Evolutionary conservation across 2,113 vertebrate genomes (phyloP).

Genomic region (Apodemus speciosus): DNA sequence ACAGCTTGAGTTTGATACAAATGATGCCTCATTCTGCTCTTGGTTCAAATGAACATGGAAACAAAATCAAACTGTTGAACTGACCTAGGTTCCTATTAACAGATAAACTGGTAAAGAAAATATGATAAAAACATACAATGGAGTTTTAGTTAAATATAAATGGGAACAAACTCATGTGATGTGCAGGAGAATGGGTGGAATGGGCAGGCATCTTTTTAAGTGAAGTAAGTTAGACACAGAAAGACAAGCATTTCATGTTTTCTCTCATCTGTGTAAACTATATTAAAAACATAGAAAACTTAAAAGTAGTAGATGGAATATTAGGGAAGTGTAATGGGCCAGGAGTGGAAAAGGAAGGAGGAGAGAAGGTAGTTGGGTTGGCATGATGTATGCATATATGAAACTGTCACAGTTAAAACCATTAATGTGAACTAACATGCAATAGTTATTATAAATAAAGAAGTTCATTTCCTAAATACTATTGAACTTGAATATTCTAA

Average conservation of each 20-base stretch:
- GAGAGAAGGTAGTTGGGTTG: neutral
- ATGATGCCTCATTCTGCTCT: constrained; percentile 52
- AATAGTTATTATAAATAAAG: neutral
- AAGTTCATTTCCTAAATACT: neutral
- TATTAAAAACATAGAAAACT: neutral
- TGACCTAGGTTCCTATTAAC: neutral
- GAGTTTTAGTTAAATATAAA: neutral
- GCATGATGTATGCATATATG: neutral
- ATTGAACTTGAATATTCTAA: neutral
- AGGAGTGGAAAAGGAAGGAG: neutral
- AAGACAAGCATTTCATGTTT: neutral
- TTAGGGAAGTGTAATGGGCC: neutral
- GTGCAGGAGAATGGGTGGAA: neutral
- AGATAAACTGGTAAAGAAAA: neutral
- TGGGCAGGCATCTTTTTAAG: neutral
- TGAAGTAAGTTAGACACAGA: neutral
- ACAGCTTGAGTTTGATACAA: constrained; percentile 58
- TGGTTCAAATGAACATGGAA: constrained; percentile 64
- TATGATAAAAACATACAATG: neutral
- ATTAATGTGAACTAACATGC: neutral
- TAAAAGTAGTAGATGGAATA: neutral
- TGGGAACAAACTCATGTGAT: neutral
- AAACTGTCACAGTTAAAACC: neutral
- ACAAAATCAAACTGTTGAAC: neutral
- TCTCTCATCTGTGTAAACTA: neutral